Percentiles rank a stretch among this genome's conserved stretches.
These are phyloP conservation scores for Babylonia areolata DNA, from an alignment of 1,140 invertebrate species.

Conservation along the genomic window DNA sequence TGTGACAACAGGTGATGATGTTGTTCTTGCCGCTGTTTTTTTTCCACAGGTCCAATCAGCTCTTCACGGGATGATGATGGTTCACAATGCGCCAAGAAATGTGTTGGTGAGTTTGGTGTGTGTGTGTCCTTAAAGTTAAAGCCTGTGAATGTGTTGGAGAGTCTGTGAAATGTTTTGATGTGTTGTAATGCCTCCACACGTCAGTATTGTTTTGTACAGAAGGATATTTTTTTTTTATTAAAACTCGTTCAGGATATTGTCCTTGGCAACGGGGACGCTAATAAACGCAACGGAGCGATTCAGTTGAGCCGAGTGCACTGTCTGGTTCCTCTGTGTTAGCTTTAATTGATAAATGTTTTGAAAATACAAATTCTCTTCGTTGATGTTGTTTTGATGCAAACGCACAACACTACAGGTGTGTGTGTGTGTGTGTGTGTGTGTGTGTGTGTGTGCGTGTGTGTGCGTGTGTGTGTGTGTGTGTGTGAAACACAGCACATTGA, in stretches of 20 bases:
- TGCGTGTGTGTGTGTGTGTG: neutral
- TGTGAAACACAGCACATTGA: too few relatives aligned
- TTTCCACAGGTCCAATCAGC: neutral
- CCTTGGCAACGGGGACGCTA: neutral
- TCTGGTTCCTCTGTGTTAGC: neutral
- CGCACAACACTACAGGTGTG: too few relatives aligned
- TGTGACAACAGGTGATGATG: neutral
- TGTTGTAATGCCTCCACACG: neutral
- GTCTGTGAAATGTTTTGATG: neutral
- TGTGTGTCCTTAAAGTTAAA: too few relatives aligned
- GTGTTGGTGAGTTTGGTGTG: neutral
- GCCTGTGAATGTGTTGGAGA: too few relatives aligned
- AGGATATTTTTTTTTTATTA: neutral
- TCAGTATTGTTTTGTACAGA: neutral
- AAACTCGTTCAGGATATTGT: neutral
- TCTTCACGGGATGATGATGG: neutral
- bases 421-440: too few relatives aligned
- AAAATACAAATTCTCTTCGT: neutral
- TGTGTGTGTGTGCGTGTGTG: too few relatives aligned
- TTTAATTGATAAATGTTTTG: neutral
- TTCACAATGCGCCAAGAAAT: conserved; percentile 1
- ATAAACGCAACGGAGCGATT: neutral
- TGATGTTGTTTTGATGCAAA: neutral
- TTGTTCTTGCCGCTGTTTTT: too few relatives aligned
- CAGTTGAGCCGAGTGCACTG: neutral